Conservation (phyloP, 2,888 invertebrate genomes). For the Drosophila algonquin region DNA sequence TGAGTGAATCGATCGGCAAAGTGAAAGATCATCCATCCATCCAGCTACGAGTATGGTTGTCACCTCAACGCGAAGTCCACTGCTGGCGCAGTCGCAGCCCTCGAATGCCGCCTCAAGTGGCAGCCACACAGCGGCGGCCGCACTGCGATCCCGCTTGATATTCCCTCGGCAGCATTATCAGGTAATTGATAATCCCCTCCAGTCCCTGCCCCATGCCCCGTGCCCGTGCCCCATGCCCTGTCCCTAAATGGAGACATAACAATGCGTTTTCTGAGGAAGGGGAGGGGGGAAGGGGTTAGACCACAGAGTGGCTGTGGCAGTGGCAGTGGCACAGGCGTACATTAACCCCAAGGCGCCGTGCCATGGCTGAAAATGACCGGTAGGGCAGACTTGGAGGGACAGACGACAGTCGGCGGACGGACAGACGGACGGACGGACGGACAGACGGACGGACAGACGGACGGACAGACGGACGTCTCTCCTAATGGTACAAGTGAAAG, state of each 20-base stretch:
- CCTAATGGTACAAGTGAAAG: conserved; percentile 59
- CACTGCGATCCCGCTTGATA: conserved; percentile 80
- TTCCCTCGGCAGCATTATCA: conserved; percentile 82
- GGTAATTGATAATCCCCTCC: conserved; percentile 40
- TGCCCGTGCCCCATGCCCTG: background rate
- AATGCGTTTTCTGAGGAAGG: background rate
- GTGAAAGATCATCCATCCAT: background rate
- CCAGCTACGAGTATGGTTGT: conserved; percentile 73
- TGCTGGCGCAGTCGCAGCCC: conserved; percentile 69
- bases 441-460: conserved; percentile 18
- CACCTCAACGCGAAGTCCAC: conserved; percentile 81
- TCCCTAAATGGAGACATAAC: conserved; percentile 1
- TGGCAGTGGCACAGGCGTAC: conserved; percentile 43
- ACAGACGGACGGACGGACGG: conserved; percentile 17
- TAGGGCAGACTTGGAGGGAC: background rate
- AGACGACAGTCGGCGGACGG: background rate
- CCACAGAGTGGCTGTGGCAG: conserved; percentile 12
- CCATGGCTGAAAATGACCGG: conserved; percentile 47
- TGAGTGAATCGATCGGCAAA: background rate
- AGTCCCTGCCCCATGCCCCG: background rate
- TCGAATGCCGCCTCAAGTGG: conserved; percentile 62
- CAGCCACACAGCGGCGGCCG: conserved; percentile 61
- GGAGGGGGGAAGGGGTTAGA: conserved; percentile 13
- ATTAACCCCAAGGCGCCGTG: conserved; percentile 72
- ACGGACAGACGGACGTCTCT: conserved; percentile 13